Conservation (phyloP, 2,888 invertebrate species). For the Papilio demoleus region DNA sequence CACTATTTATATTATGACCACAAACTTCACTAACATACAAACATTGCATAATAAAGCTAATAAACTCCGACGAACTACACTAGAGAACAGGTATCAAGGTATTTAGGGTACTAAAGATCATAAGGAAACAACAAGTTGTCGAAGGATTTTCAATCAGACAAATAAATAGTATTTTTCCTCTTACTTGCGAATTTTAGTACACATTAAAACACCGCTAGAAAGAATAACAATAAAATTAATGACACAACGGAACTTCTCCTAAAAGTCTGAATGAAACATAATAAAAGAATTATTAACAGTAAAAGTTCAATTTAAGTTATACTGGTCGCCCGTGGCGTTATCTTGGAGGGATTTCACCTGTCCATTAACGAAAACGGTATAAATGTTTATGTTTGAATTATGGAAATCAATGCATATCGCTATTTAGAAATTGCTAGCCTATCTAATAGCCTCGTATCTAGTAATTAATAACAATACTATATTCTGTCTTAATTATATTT, state of each 20-base stretch:
- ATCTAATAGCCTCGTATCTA: neutral
- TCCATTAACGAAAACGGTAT: constrained; percentile 31
- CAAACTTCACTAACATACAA: constrained; percentile 41
- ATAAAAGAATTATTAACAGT: constrained; percentile 15
- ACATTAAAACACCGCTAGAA: constrained; percentile 13
- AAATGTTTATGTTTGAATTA: constrained; percentile 26
- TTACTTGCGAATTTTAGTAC: constrained; percentile 7
- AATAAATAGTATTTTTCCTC: constrained; percentile 1
- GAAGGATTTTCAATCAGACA: too few relatives aligned
- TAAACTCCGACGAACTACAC: neutral
- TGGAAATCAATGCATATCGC: constrained; percentile 31
- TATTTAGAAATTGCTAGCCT: constrained; percentile 20
- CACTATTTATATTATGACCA: constrained; percentile 44
- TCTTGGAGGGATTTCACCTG: constrained; percentile 22
- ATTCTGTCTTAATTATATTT: neutral
- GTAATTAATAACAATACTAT: constrained; percentile 4
- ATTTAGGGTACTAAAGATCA: neutral
- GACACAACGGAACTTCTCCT: constrained; percentile 13
- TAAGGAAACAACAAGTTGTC: too few relatives aligned
- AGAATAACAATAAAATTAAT: constrained; percentile 15
- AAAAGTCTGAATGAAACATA: neutral
- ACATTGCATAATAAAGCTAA: neutral
- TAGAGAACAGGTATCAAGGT: neutral
- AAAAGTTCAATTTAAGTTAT: constrained; percentile 22
- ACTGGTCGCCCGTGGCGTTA: neutral